Percentiles rank a stretch among this genome's conserved stretches.
These are phyloP conservation scores for Axis porcinus DNA, from an alignment of 2,113 vertebrate genomes.

Conservation along the genomic window DNA sequence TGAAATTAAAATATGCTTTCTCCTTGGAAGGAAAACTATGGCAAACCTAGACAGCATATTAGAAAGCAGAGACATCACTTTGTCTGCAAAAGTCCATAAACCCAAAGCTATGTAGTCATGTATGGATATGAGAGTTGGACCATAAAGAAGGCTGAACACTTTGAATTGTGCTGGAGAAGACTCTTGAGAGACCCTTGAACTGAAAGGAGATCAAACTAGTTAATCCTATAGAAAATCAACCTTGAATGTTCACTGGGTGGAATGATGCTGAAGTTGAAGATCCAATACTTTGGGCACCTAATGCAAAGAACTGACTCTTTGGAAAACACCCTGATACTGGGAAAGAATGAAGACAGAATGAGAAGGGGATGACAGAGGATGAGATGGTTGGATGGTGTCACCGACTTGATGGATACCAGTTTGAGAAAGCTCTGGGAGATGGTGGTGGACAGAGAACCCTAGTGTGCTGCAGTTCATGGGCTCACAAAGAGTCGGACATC, in stretches of 20 bases:
- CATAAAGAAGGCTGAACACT: background rate
- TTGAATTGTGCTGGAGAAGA: background rate
- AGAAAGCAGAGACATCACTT: background rate
- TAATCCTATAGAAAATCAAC: background rate
- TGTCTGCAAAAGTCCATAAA: background rate
- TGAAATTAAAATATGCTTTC: background rate
- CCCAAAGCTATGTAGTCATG: background rate
- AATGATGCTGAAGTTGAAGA: background rate
- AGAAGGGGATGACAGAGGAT: background rate
- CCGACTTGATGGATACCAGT: accelerated
- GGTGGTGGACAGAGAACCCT: background rate
- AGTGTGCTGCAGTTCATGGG: background rate
- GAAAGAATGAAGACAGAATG: background rate
- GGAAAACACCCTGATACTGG: background rate
- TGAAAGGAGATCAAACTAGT: background rate
- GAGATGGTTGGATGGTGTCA: background rate
- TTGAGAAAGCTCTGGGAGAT: background rate
- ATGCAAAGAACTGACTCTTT: background rate
- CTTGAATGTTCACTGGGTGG: background rate
- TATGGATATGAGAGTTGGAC: background rate
- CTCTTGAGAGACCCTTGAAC: background rate
- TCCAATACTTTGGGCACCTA: background rate
- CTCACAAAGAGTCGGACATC: background rate
- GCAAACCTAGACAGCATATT: background rate
- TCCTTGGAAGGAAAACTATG: background rate